Evolutionary conservation across 2,888 invertebrate genomes (phyloP).

Genomic region (Xestia c-nigrum): DNA sequence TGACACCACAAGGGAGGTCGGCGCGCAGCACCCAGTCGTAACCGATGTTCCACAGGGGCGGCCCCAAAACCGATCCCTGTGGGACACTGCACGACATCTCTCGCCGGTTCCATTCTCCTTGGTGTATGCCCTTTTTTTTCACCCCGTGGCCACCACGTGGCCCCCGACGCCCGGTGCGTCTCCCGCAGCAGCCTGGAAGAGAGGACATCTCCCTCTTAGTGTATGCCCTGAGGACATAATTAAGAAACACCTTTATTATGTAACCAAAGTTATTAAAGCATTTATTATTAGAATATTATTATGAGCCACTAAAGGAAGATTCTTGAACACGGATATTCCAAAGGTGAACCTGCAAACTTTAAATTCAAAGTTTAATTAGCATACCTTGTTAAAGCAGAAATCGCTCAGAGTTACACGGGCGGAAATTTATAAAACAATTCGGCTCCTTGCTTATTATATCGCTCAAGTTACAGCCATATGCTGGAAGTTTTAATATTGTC

Average conservation of each 20-base stretch:
- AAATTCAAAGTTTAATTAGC: constrained; percentile 26
- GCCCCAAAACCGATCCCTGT: no score
- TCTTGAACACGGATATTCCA: not conserved
- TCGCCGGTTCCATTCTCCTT: not conserved
- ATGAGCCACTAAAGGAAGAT: not conserved
- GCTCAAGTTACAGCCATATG: not conserved
- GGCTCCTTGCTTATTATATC: constrained; percentile 2
- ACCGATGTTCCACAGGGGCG: no score
- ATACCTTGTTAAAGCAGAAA: constrained; percentile 20
- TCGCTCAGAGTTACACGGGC: constrained; percentile 11
- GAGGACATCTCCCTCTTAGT: no score
- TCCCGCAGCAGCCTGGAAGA: no score
- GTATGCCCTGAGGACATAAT: not conserved
- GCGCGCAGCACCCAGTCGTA: no score
- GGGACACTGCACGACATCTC: no score
- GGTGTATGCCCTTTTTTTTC: not conserved
- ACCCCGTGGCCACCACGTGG: no score
- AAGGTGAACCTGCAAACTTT: not conserved
- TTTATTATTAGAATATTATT: not conserved
- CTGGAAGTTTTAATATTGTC: not conserved
- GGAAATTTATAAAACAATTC: constrained; percentile 29
- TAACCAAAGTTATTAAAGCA: not conserved
- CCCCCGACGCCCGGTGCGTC: no score
- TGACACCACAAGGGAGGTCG: no score
- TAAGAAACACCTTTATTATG: not conserved